Percentiles rank a stretch among this genome's conserved stretches.
phyloP scores from a whole-genome alignment of 1,140 invertebrate species.

The Stenopsyche tienmushanensis region DNA sequence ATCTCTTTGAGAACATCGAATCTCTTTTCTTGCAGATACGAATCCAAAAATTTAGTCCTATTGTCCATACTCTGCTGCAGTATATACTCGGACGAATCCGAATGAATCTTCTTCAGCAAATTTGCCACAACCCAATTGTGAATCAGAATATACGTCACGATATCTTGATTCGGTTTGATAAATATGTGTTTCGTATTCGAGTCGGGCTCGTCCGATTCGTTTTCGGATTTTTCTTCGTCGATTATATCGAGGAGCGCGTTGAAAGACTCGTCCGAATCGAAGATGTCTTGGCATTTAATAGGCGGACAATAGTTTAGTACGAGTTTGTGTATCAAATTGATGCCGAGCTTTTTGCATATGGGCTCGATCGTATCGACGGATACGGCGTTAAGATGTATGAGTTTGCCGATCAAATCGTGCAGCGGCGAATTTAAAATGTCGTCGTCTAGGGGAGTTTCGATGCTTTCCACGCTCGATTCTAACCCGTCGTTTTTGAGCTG shows the following conservation, averaged over 20 bases:
- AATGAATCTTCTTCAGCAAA: constrained; percentile 55
- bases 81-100: constrained; percentile 46
- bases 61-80: constrained; percentile 52
- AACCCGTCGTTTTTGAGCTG: constrained; percentile 45
- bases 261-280: constrained; percentile 45
- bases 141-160: constrained; percentile 49
- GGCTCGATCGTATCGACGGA: constrained; percentile 50
- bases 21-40: constrained; percentile 52
- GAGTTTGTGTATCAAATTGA: constrained; percentile 53
- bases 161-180: constrained; percentile 48
- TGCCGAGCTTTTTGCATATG: constrained; percentile 53
- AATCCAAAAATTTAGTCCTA: constrained; percentile 51
- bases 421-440: constrained; percentile 48
- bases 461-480: constrained; percentile 43
- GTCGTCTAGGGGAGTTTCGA: constrained; percentile 43
- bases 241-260: constrained; percentile 50
- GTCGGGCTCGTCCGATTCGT: constrained; percentile 47
- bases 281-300: constrained; percentile 47
- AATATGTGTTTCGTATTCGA: constrained; percentile 46
- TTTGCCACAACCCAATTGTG: constrained; percentile 56
- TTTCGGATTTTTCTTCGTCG: constrained; percentile 50
- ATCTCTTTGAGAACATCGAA: constrained; percentile 51
- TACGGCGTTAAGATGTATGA: constrained; percentile 53
- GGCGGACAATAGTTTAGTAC: constrained; percentile 54
- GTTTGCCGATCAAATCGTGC: constrained; percentile 52